Evolutionary conservation across 2,888 invertebrate species (phyloP), one percentile per base, ranked within the genome.

Genomic region (Meta bourneti): DNA sequence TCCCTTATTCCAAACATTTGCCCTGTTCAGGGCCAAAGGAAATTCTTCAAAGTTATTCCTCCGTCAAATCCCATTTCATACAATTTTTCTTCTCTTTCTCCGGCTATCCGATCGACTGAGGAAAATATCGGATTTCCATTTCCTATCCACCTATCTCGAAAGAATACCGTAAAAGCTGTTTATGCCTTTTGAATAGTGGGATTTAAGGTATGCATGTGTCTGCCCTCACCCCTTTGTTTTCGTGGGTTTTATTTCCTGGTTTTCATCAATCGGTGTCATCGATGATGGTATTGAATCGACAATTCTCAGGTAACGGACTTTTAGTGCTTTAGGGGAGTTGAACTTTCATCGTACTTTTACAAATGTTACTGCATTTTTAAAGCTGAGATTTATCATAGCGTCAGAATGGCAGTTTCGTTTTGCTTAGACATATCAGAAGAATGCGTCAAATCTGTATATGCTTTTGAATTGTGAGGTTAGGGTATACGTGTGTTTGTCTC

Each of bases 31-130:
- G 61, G 8, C 61, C 11, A 61, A 61, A 61, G 61, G 61, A 61
- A 61, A 61, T 61, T 61, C 61, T 61, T 61, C 61, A 61, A 61
- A 61, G 61, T 61, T 61, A 61, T 61, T 61, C 61, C 61, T 61
- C 61, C 61, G 61, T 61, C 61, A 61, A 61, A 61, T 61, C 61
- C 61, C 61, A 61, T 61, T 61, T 61, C 61, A 61, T 11, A 61
- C 61, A 16, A 61, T 61, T 61, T 61, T 61, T 61, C 8, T 9
- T 61, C 16, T 11, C 61, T 61, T 61, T 8, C 61, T 16, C 61
- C 8, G 61, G 34, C 34, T 34, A 34, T 34, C 34, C 34, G 1
- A 34, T 34, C 34, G 34, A 34, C 34, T 61, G 16, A 13, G 13
- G 13, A 61, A 16, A 61, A 61, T 61, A 61, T 61, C 61, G 61